phyloP scores from a whole-genome alignment of 1,140 invertebrate species.

The Chymomyza costata region DNA sequence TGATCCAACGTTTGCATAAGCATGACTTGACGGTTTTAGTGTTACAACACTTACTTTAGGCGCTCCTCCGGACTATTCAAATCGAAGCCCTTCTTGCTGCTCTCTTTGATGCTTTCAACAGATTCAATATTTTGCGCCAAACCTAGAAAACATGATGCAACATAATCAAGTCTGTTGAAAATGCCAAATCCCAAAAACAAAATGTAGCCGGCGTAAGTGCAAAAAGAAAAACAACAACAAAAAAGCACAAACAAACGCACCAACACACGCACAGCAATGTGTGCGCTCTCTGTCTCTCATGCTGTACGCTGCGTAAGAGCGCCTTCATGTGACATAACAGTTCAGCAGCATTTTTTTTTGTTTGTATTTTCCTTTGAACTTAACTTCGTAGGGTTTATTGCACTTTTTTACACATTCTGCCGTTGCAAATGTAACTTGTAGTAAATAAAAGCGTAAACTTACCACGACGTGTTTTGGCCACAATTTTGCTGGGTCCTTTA shows the following conservation, averaged over 20 bases:
- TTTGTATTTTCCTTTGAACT: slow-evolving; percentile 19
- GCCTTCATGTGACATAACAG: slow-evolving; percentile 62
- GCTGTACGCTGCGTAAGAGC: slow-evolving; percentile 9
- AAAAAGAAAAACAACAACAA: slow-evolving; percentile 38
- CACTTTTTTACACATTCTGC: slow-evolving; percentile 20
- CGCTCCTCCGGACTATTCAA: slow-evolving; percentile 67
- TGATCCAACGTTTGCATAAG: slow-evolving; percentile 21
- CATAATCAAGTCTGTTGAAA: slow-evolving; percentile 22
- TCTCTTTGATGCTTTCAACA: slow-evolving; percentile 71
- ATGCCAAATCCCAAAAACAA: slow-evolving; percentile 51
- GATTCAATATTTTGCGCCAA: slow-evolving; percentile 76
- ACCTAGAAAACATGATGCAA: slow-evolving; percentile 52
- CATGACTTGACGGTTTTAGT: background rate
- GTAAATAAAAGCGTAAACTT: slow-evolving; percentile 45
- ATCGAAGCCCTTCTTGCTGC: slow-evolving; percentile 56
- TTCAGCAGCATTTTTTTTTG: slow-evolving; percentile 38
- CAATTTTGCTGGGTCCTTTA: slow-evolving; percentile 89
- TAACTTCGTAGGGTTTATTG: slow-evolving; percentile 40
- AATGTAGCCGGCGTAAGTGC: slow-evolving; percentile 29
- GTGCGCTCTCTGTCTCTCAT: slow-evolving; percentile 18
- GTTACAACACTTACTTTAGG: slow-evolving; percentile 52
- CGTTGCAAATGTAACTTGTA: background rate
- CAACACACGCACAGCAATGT: background rate
- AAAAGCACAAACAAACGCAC: slow-evolving; percentile 20
- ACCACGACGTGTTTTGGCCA: slow-evolving; percentile 89